Evolutionary conservation across 2,888 invertebrate species (phyloP).

Genomic region (Vandiemenella viatica): DNA sequence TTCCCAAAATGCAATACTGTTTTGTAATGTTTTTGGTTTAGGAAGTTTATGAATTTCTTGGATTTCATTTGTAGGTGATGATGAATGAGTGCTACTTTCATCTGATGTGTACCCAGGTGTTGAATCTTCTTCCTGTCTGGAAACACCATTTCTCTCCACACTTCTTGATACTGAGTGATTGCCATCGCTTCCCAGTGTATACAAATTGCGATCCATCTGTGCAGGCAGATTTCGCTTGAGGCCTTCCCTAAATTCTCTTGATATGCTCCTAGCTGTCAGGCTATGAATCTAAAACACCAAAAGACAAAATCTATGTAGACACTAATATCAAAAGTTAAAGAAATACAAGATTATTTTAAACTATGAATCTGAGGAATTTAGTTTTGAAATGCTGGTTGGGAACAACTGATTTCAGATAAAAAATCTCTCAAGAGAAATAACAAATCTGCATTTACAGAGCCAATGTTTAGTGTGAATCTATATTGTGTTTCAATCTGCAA

Average conservation of each 20-base stretch:
- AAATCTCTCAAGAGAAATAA: too few species aligned
- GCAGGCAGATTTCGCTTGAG: conserved; percentile 31
- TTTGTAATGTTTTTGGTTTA: conserved; percentile 22
- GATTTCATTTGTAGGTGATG: conserved; percentile 8
- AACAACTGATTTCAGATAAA: too few species aligned
- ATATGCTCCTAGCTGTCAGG: conserved; percentile 63
- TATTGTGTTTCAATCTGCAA: too few species aligned
- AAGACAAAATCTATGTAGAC: too few species aligned
- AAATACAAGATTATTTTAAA: too few species aligned
- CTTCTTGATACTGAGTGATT: neutral
- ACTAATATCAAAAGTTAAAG: too few species aligned
- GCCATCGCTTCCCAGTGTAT: conserved; percentile 3
- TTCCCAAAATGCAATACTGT: conserved; percentile 28
- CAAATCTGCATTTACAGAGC: too few species aligned
- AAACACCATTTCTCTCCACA: conserved; percentile 8
- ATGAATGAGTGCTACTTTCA: conserved; percentile 21
- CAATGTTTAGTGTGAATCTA: too few species aligned
- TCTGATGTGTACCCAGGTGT: conserved; percentile 17
- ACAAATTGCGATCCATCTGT: conserved; percentile 15
- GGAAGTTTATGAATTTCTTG: too few species aligned
- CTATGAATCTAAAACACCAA: conserved; percentile 42
- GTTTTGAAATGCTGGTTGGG: too few species aligned
- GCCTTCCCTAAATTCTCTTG: conserved; percentile 57
- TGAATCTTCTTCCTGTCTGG: conserved; percentile 17
- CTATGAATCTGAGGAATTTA: too few species aligned